Evolutionary conservation across 2,797 vertebrate species (phyloP).

Genomic region (Thunnus albacares): DNA sequence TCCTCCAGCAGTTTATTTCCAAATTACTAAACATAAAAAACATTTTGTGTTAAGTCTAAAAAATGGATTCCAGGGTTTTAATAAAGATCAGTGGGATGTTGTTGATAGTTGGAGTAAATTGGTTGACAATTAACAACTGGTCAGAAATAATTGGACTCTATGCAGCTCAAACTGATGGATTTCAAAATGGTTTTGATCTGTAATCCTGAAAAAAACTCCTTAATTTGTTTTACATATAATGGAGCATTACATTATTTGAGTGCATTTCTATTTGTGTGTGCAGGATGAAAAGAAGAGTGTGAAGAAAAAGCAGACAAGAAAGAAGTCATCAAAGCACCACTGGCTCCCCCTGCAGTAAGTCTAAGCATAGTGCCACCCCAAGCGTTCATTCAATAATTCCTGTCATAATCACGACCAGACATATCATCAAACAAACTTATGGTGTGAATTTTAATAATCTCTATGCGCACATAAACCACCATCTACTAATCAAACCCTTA

Average conservation of each 20-base stretch:
- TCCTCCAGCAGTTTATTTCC: constrained; percentile 91
- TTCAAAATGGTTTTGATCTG: background rate
- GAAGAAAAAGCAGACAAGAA: constrained; percentile 94
- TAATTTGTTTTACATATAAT: background rate
- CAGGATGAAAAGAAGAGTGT: constrained; percentile 93
- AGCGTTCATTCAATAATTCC: too few relatives aligned
- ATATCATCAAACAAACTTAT: too few relatives aligned
- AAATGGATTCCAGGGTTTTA: background rate
- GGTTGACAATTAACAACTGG: background rate
- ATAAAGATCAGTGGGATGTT: background rate
- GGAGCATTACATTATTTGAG: background rate
- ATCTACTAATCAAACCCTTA: too few relatives aligned
- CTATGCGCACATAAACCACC: too few relatives aligned
- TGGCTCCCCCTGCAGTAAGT: background rate
- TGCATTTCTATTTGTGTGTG: constrained; percentile 17
- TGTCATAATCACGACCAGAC: too few relatives aligned
- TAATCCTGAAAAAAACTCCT: background rate
- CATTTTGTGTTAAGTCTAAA: background rate
- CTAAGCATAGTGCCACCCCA: too few relatives aligned
- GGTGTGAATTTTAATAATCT: too few relatives aligned
- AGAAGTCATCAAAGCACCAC: constrained; percentile 81
- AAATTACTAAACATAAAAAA: background rate
- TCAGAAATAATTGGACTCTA: background rate
- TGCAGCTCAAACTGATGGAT: too few relatives aligned
- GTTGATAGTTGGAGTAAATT: background rate